Conservation (phyloP, 2,888 invertebrate species). For the Drosophila fulvimacula region DNA sequence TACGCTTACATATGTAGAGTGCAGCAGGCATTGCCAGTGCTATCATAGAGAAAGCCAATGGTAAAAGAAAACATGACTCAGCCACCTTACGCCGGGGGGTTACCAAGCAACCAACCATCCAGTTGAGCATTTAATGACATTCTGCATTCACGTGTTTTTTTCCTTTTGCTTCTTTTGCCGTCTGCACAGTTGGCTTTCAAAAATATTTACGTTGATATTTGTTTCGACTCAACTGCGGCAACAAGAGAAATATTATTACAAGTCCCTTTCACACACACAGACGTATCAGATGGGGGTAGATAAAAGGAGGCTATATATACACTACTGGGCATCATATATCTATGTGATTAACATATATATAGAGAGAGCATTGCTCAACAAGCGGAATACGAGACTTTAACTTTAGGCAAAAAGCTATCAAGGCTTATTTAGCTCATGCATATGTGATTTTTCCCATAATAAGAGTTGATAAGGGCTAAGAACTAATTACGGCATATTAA, state of each 20-base stretch:
- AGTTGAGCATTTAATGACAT: slow-evolving; percentile 55
- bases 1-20: slow-evolving; percentile 1
- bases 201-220: slow-evolving; percentile 40
- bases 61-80: slow-evolving; percentile 22
- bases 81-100: slow-evolving; percentile 7
- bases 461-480: not conserved
- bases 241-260: slow-evolving; percentile 44
- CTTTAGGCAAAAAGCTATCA: not conserved
- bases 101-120: slow-evolving; percentile 16
- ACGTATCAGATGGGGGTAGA: too few species aligned
- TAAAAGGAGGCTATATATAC: not conserved
- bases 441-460: not conserved
- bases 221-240: slow-evolving; percentile 27
- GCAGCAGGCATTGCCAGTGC: slow-evolving; percentile 15
- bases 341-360: slow-evolving; percentile 3
- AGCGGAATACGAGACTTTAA: not conserved
- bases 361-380: not conserved
- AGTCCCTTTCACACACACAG: slow-evolving; percentile 21
- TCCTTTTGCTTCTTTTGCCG: not conserved
- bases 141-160: slow-evolving; percentile 31
- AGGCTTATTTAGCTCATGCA: not conserved
- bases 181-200: slow-evolving; percentile 35
- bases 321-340: not conserved
- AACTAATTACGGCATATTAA: not conserved
- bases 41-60: slow-evolving; percentile 13